Evolutionary conservation across 2,113 vertebrate species (phyloP), one percentile per base, ranked within the genome.

Genomic region (Leucopsar rothschildi): DNA sequence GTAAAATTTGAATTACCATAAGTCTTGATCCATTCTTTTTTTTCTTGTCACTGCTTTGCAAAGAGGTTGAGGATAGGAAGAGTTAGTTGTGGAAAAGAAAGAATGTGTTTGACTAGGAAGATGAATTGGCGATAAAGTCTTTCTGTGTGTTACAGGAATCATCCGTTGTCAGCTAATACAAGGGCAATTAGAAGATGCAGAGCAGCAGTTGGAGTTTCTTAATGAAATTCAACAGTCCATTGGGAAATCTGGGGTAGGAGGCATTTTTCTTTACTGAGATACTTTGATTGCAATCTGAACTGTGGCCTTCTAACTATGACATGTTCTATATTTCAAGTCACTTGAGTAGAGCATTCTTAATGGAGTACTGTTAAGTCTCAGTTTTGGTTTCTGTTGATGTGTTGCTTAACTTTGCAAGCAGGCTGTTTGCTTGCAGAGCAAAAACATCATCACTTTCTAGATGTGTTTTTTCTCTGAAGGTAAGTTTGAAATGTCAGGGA

Each of bases 151-250:
- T 96, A 12, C 96, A 99, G 99, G 99, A 88, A 98, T 99, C 93
- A 99, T 99, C 75, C 98, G 96, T 29, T 99, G 99, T 95, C 99
- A 99, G 70, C 96, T 99, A 80, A 97, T 98, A 45, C 98, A 99
- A 93, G 99, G 98, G 13, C 98, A 98, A 1, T 83, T 99, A 68
- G 98, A 99, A 53, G 99, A 99, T 7, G 99, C 99, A n/a, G 98
- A 99, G 81, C 99, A 99, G 73, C 99, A 99, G 80, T 75, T 99
- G 76, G 99, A 99, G 95, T 99, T 99, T 92, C 98, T 99, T 52
- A 98, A 98, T 86, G 99, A 99, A 98, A 98, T 99, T 96, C 99
- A 99, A 40, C 98, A 99, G 65, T 98, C 99, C 49, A 98, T 99
- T 95, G 99, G 99, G 89, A 99, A 99, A 98, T 99, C 98, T 60